Percentiles rank a stretch among this genome's conserved stretches.
These are phyloP conservation scores for Neodon shergylaensis DNA, from an alignment of 2,113 vertebrate genomes.

Conservation along the genomic window DNA sequence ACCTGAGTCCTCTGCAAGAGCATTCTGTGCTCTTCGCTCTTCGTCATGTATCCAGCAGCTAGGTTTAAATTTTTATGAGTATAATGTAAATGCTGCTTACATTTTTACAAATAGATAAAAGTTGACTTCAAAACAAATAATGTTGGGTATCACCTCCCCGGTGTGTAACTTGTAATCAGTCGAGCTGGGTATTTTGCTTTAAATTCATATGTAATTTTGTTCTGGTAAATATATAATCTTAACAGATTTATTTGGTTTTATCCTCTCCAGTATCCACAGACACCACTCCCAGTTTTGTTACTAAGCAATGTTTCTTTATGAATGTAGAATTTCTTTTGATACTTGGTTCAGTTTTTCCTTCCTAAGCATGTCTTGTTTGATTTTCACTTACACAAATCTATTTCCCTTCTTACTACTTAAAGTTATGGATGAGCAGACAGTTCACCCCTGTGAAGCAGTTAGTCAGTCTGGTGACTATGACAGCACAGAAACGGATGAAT, in stretches of 20 bases:
- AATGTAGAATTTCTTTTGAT: slow-evolving; percentile 27
- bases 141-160: background rate
- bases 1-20: background rate
- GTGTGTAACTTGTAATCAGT: background rate
- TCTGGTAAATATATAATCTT: slow-evolving; percentile 30
- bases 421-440: slow-evolving; percentile 97
- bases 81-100: background rate
- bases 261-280: background rate
- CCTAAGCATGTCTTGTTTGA: background rate
- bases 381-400: slow-evolving; percentile 46
- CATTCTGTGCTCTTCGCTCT: background rate
- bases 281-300: background rate
- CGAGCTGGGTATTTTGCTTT: slow-evolving; percentile 8
- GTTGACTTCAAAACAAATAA: background rate
- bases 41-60: background rate
- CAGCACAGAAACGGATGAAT: slow-evolving; percentile 92
- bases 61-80: slow-evolving; percentile 19
- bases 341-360: slow-evolving; percentile 26
- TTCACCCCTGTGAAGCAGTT: slow-evolving; percentile 89
- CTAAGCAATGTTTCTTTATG: background rate
- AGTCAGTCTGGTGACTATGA: slow-evolving; percentile 89
- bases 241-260: slow-evolving; percentile 20
- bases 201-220: background rate
- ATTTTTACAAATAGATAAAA: slow-evolving; percentile 40
- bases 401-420: slow-evolving; percentile 68